Evolutionary conservation across 2,797 vertebrate genomes (phyloP).

Genomic region (Coranthus polyacanthus): DNA sequence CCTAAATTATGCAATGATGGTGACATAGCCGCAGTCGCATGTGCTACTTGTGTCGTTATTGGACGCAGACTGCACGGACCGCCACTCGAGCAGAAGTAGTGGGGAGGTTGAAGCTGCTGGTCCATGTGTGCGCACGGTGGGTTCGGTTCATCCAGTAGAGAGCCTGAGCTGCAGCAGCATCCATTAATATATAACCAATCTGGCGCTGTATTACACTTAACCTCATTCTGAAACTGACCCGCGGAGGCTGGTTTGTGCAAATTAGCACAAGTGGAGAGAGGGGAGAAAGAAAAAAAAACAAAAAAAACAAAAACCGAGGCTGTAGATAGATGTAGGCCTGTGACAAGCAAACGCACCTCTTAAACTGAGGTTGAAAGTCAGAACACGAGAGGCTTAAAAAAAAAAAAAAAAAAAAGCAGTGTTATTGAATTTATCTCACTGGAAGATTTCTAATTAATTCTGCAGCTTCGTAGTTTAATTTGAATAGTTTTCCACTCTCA

Average conservation of each 20-base stretch:
- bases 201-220: conserved; percentile 14
- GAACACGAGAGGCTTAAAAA: too few relatives aligned
- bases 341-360: background rate
- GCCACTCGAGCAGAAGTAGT: conserved; percentile 29
- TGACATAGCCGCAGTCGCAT: conserved; percentile 54
- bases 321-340: conserved; percentile 11
- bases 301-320: conserved; percentile 11
- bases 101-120: conserved; percentile 20
- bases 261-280: conserved; percentile 16
- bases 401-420: too few relatives aligned
- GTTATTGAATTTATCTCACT: background rate
- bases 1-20: conserved; percentile 77
- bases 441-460: too few relatives aligned
- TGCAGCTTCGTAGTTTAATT: too few relatives aligned
- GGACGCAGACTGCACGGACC: conserved; percentile 33
- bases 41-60: conserved; percentile 50
- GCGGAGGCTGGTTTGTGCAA: conserved; percentile 6
- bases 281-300: too few relatives aligned
- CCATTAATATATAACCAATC: background rate
- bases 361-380: background rate
- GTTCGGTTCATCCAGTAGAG: conserved; percentile 3
- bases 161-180: conserved; percentile 30
- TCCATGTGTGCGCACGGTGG: conserved; percentile 29
- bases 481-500: too few relatives aligned
- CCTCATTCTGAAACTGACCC: conserved; percentile 16